These are phyloP conservation scores for Chloroceryle inda DNA, from an alignment of 2,797 vertebrate species.

Conservation along the genomic window DNA sequence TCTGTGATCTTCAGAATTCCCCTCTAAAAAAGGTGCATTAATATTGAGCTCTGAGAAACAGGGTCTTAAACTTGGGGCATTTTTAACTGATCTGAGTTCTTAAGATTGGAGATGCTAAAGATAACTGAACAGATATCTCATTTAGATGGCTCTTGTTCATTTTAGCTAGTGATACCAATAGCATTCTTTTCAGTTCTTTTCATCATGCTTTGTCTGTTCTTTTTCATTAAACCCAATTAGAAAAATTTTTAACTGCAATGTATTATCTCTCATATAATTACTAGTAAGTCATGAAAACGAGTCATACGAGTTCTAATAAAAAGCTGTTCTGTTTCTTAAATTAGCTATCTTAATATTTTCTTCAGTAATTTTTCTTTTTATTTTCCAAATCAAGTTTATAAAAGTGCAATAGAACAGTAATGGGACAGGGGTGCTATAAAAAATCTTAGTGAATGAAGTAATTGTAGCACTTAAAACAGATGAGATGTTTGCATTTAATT, in stretches of 20 bases:
- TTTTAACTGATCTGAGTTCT: background rate
- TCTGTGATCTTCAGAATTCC: background rate
- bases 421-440: slow-evolving; percentile 21
- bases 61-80: background rate
- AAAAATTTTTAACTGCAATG: slow-evolving; percentile 12
- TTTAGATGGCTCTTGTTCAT: background rate
- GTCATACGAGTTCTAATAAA: slow-evolving; percentile 42
- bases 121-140: background rate
- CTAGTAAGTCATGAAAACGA: slow-evolving; percentile 40
- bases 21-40: background rate
- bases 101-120: background rate
- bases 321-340: slow-evolving; percentile 59
- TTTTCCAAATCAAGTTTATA: slow-evolving; percentile 40
- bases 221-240: slow-evolving; percentile 46
- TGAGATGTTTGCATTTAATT: slow-evolving; percentile 47
- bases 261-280: slow-evolving; percentile 66
- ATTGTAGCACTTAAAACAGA: slow-evolving; percentile 27
- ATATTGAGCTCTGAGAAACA: background rate
- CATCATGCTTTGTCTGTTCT: slow-evolving; percentile 15
- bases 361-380: slow-evolving; percentile 19
- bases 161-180: background rate
- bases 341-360: slow-evolving; percentile 54
- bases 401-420: slow-evolving; percentile 18
- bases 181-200: slow-evolving; percentile 27
- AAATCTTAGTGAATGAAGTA: background rate